Evolutionary conservation across 2,888 invertebrate genomes (phyloP).

Genomic region (Phaonia tiefii): DNA sequence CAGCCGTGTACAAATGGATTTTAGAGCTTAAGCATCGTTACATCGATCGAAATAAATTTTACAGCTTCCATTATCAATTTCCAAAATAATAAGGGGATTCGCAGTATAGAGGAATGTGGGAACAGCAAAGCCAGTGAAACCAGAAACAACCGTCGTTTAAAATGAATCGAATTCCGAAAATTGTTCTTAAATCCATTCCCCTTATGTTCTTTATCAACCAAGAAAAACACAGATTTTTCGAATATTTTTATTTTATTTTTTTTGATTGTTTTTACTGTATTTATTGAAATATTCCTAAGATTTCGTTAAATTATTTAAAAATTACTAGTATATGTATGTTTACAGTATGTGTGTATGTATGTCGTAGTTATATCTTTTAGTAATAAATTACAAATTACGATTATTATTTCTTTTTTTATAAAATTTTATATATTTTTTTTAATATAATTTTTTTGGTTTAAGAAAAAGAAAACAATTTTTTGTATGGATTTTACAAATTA

Average conservation of each 20-base stretch:
- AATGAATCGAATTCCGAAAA: too few relatives aligned
- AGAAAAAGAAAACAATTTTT: constrained; percentile 29
- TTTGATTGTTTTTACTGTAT: constrained; percentile 25
- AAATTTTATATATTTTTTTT: constrained; percentile 12
- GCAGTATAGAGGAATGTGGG: too few relatives aligned
- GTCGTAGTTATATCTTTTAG: constrained; percentile 19
- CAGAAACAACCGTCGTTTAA: too few relatives aligned
- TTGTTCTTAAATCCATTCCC: too few relatives aligned
- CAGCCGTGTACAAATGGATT: constrained; percentile 89
- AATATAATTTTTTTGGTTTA: constrained; percentile 55
- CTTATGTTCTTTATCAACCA: too few relatives aligned
- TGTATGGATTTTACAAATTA: constrained; percentile 26
- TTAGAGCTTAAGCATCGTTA: constrained; percentile 50
- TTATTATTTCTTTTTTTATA: neutral
- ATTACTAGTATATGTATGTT: constrained; percentile 29
- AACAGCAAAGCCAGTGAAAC: too few relatives aligned
- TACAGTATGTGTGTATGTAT: neutral
- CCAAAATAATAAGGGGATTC: too few relatives aligned
- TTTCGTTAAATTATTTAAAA: constrained; percentile 50
- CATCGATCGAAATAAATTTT: too few relatives aligned
- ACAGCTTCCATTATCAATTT: too few relatives aligned
- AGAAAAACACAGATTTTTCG: too few relatives aligned
- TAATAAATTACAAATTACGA: constrained; percentile 30
- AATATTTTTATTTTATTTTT: too few relatives aligned
- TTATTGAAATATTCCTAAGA: constrained; percentile 55